phyloP scores from a whole-genome alignment of 1,140 invertebrate genomes.

The Drosophila chauvacae region DNA sequence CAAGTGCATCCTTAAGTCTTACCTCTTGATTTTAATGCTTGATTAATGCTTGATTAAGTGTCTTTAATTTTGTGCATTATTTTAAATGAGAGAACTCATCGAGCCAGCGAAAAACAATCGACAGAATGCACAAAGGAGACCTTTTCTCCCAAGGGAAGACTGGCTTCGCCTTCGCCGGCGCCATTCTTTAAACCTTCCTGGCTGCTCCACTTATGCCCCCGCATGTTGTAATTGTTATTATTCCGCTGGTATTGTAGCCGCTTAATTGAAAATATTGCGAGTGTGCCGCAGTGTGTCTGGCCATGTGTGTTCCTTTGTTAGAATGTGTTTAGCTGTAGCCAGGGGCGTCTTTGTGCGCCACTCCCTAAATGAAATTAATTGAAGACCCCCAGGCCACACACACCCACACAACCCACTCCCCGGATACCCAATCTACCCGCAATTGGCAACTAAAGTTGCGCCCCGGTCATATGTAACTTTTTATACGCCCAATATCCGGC shows the following conservation, averaged over 20 bases:
- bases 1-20: background rate
- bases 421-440: constrained; percentile 11
- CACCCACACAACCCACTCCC: background rate
- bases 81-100: background rate
- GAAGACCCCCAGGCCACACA: constrained; percentile 58
- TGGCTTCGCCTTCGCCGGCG: constrained; percentile 13
- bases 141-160: background rate
- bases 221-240: constrained; percentile 76
- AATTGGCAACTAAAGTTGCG: constrained; percentile 51
- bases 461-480: constrained; percentile 60
- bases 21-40: background rate
- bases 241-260: constrained; percentile 75
- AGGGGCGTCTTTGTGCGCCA: constrained; percentile 61
- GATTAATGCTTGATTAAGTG: background rate
- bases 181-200: constrained; percentile 44
- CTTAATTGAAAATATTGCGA: constrained; percentile 82
- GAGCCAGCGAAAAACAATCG: background rate
- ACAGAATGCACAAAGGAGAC: constrained; percentile 6
- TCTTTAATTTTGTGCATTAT: background rate
- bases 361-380: constrained; percentile 78
- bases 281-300: constrained; percentile 37
- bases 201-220: constrained; percentile 28
- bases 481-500: constrained; percentile 65
- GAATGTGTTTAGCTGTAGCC: constrained; percentile 69
- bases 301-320: constrained; percentile 41